These are phyloP conservation scores for Notodromas monacha DNA, from an alignment of 2,888 invertebrate genomes.

Conservation along the genomic window DNA sequence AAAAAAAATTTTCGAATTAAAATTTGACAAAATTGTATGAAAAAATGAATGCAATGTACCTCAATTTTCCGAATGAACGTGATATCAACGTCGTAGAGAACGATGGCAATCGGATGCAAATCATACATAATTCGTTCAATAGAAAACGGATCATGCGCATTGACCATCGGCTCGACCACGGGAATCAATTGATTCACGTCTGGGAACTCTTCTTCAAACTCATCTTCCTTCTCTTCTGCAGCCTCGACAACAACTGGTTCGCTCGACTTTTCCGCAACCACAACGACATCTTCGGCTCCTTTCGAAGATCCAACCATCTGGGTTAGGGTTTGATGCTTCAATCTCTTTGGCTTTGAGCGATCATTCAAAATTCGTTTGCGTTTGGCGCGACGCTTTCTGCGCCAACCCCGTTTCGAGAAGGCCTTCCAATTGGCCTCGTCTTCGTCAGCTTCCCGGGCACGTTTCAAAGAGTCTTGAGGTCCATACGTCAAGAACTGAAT, in stretches of 20 bases:
- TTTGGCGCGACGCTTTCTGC: too few relatives aligned
- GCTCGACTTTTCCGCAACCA: constrained; percentile 10
- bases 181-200: too few relatives aligned
- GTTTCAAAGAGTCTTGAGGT: too few relatives aligned
- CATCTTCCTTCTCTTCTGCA: too few relatives aligned
- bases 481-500: too few relatives aligned
- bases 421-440: too few relatives aligned
- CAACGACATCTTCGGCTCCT: constrained; percentile 10
- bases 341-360: constrained; percentile 5
- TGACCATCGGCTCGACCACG: constrained; percentile 16
- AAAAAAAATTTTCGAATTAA: constrained; percentile 6
- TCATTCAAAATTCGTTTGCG: constrained; percentile 21
- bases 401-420: too few relatives aligned
- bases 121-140: constrained; percentile 32
- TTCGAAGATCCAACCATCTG: constrained; percentile 11
- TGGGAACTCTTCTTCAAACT: too few relatives aligned
- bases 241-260: too few relatives aligned
- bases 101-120: constrained; percentile 36
- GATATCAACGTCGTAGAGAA: constrained; percentile 65
- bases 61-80: constrained; percentile 63
- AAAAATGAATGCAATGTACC: too few relatives aligned
- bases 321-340: constrained; percentile 1
- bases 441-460: too few relatives aligned
- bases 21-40: neutral
- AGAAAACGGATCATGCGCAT: constrained; percentile 25